Percentiles rank a stretch among this genome's conserved stretches.
These are phyloP conservation scores for Eurois occulta DNA, from an alignment of 2,888 invertebrate genomes.

Conservation along the genomic window DNA sequence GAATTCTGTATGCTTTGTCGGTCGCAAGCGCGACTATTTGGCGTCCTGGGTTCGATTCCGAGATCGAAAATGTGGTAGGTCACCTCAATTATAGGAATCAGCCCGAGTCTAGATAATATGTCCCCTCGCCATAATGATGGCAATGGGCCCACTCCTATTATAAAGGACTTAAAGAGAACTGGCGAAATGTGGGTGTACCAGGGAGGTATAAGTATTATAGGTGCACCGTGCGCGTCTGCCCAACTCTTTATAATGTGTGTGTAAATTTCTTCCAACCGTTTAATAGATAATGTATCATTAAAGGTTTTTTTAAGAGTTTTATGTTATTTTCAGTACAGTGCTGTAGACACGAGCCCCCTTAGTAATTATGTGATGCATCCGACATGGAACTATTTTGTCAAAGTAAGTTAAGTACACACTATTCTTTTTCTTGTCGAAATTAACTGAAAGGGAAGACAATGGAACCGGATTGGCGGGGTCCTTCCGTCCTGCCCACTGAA, in stretches of 20 bases:
- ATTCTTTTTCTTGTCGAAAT: neutral
- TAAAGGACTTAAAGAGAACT: neutral
- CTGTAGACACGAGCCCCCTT: constrained; percentile 98
- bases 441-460: neutral
- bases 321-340: constrained; percentile 95
- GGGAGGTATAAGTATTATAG: neutral
- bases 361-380: constrained; percentile 99
- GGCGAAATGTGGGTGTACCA: neutral
- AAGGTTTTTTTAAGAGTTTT: neutral
- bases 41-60: neutral
- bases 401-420: constrained; percentile 91
- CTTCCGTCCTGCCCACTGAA: no score
- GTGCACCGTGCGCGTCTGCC: neutral
- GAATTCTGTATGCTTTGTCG: neutral
- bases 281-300: neutral
- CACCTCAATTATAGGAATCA: neutral
- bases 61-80: neutral
- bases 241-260: neutral
- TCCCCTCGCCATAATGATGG: neutral
- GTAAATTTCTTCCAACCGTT: no score
- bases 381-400: constrained; percentile 98
- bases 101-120: neutral
- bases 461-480: no score
- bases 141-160: neutral
- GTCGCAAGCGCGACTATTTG: neutral